Conservation (phyloP, 2,113 vertebrate species). For the Dissostichus mawsoni region DNA sequence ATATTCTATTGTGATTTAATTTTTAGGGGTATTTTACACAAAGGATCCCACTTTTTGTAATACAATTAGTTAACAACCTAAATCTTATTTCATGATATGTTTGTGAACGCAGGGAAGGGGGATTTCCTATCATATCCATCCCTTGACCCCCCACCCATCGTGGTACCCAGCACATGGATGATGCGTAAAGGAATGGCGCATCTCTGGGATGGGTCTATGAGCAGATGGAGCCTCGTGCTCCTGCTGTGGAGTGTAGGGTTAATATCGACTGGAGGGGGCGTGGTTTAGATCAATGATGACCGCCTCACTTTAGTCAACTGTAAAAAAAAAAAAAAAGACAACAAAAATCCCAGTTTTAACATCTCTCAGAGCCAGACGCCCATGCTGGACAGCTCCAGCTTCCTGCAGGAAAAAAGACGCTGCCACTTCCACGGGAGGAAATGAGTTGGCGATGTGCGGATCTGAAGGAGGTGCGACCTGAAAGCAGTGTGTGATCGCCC, state of each 20-base stretch:
- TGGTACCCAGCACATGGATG: constrained; percentile 41
- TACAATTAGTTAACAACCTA: background rate
- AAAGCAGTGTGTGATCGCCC: constrained; percentile 29
- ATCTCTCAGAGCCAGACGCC: background rate
- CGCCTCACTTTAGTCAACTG: constrained; percentile 63
- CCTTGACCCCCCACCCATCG: background rate
- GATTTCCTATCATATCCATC: background rate
- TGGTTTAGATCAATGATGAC: constrained; percentile 74
- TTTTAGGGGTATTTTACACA: background rate
- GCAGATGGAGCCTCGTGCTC: constrained; percentile 37
- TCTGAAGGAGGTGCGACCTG: constrained; percentile 59
- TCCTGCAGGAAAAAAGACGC: background rate
- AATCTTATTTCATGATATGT: no score
- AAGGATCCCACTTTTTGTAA: background rate
- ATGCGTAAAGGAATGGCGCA: constrained; percentile 70
- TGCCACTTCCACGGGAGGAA: constrained; percentile 34
- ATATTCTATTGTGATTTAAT: no score
- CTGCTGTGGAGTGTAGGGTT: constrained; percentile 73
- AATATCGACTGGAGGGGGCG: constrained; percentile 76
- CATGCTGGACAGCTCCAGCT: constrained; percentile 11
- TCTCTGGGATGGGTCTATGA: constrained; percentile 32
- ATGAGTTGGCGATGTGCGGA: constrained; percentile 26
- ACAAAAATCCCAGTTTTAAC: constrained; percentile 17
- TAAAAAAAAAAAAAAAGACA: constrained; percentile 18
- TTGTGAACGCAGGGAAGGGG: no score